Percentiles rank a stretch among this genome's conserved stretches.
phyloP scores from a whole-genome alignment of 2,113 vertebrate species.

The Solenodon paradoxus region DNA sequence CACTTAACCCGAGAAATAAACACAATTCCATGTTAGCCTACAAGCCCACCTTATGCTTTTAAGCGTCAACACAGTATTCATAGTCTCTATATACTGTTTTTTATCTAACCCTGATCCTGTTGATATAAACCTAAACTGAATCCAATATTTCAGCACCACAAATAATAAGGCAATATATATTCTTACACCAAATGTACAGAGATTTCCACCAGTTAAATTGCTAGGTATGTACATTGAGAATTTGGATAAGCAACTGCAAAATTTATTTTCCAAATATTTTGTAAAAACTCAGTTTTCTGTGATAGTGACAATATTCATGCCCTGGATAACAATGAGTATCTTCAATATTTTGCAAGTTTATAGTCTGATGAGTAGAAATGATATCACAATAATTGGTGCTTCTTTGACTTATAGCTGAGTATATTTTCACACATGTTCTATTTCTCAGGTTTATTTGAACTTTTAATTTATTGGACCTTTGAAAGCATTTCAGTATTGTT shows the following conservation, averaged over 20 bases:
- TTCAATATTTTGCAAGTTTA: not conserved
- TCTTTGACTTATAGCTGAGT: not conserved
- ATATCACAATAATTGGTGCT: not conserved
- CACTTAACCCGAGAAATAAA: not conserved
- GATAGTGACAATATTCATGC: not conserved
- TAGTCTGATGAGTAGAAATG: not conserved
- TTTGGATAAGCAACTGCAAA: not conserved
- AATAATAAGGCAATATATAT: not conserved
- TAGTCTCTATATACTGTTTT: not conserved
- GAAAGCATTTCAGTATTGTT: not conserved
- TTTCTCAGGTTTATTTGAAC: not conserved
- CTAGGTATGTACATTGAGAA: not conserved
- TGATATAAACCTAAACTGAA: not conserved
- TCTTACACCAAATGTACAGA: not conserved
- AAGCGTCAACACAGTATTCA: not conserved
- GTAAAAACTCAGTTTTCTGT: not conserved
- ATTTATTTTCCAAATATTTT: not conserved
- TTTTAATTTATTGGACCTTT: not conserved
- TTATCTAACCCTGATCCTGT: not conserved
- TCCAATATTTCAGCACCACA: not conserved
- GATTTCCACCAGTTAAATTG: not conserved
- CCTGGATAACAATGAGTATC: not conserved
- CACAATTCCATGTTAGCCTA: not conserved
- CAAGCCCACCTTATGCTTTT: not conserved
- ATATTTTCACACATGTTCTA: not conserved